These are phyloP conservation scores for Temnothorax curvispinosus DNA, from an alignment of 1,140 invertebrate genomes.

Conservation along the genomic window DNA sequence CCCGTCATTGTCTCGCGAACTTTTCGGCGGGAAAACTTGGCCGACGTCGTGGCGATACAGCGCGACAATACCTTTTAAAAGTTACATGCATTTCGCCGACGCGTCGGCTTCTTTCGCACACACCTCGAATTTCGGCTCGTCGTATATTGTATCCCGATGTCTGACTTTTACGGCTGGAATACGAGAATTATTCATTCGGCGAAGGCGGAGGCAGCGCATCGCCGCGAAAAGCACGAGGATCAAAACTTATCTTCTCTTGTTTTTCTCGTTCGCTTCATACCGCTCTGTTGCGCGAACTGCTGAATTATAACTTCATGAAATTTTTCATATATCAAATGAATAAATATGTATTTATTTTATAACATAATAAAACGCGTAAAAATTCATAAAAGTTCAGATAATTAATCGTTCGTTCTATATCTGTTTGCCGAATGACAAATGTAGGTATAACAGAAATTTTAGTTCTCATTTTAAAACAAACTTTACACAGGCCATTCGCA, in stretches of 20 bases:
- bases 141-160: constrained; percentile 38
- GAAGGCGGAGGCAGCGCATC: neutral
- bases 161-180: constrained; percentile 24
- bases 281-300: neutral
- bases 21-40: constrained; percentile 70
- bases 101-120: constrained; percentile 25
- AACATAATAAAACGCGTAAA: neutral
- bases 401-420: neutral
- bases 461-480: neutral
- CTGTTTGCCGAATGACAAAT: neutral
- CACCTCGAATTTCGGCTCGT: constrained; percentile 24
- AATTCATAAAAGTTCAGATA: neutral
- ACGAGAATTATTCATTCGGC: constrained; percentile 47
- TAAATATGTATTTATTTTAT: neutral
- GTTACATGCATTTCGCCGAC: constrained; percentile 64
- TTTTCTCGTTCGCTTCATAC: constrained; percentile 11
- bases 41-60: constrained; percentile 54
- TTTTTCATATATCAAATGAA: constrained; percentile 1
- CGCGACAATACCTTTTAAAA: constrained; percentile 64
- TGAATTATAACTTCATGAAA: neutral
- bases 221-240: constrained; percentile 19
- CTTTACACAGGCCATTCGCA: constrained; percentile 15
- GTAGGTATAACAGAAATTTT: neutral
- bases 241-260: constrained; percentile 5
- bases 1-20: constrained; percentile 65